Evolutionary conservation across 2,888 invertebrate genomes (phyloP).

Genomic region (Saturnia japonica): DNA sequence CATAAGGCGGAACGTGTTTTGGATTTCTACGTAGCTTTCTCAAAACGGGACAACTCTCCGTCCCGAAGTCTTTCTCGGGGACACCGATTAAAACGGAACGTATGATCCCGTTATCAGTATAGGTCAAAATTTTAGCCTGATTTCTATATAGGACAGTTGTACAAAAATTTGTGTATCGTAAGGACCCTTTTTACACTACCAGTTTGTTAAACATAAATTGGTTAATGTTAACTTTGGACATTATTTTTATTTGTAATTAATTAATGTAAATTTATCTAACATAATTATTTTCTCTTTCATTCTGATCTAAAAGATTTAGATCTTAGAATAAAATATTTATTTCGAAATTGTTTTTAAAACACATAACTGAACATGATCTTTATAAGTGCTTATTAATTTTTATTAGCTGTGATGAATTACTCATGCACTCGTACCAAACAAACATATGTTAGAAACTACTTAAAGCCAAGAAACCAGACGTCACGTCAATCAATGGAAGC

Average conservation of each 20-base stretch:
- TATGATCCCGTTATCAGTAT: too few species aligned
- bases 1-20: too few species aligned
- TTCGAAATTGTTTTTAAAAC: background rate
- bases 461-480: constrained; percentile 51
- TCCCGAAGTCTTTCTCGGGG: too few species aligned
- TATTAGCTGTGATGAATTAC: constrained; percentile 49
- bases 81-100: too few species aligned
- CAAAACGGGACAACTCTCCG: too few species aligned
- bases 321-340: background rate
- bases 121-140: too few species aligned
- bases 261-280: too few species aligned
- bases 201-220: background rate
- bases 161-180: background rate
- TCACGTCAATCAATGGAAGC: constrained; percentile 76
- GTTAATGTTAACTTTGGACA: too few species aligned
- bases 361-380: constrained; percentile 19
- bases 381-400: constrained; percentile 45
- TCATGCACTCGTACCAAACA: constrained; percentile 39
- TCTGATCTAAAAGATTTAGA: background rate
- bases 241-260: too few species aligned
- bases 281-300: too few species aligned
- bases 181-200: background rate
- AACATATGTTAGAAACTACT: constrained; percentile 35
- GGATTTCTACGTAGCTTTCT: too few species aligned
- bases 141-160: background rate